Evolutionary conservation across 2,888 invertebrate species (phyloP), one percentile per base, ranked within the genome.

Genomic region (Cantharis flavilabris): DNA sequence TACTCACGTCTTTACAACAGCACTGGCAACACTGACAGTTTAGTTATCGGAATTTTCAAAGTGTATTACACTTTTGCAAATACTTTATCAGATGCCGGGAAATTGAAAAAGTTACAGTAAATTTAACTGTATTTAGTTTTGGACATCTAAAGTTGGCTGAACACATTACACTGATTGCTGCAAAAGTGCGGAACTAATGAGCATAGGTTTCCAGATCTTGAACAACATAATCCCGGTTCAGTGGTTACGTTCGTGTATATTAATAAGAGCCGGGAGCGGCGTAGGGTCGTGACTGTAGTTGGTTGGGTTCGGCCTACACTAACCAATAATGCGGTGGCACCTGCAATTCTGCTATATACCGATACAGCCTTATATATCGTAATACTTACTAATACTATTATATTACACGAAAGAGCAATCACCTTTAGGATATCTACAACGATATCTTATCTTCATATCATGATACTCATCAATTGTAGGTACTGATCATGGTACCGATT

Each of bases 181-280:
- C 84, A 85, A 82, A 84, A 84, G 81, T 84, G 85, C 85, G 83
- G 84, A 85, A 86, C 85, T 86, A 86, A 86, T 84, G 85, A 85
- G 85, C 83, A 82, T 82, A 82, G 82, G 84, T 85, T 85, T 85
- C 86, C 85, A 85, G 85, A 84, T 84, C 85, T 84, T 84, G 85
- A 85, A 84, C 86, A 85, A 84, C 84, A 84, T 84, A 84, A 85
- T 85, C 85, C 84, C 80, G 83, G 82, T 82, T 79, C 79, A 81
- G 82, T 82, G 83, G 82, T 83, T 83, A 83, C 82, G 83, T 83
- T 82, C 79, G 76, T 80, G 74, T 72, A 75, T 76, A 70, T 71
- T 67, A 28, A 28, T 75, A 62, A 74, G 73, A 77, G 82, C 82
- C 81, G 81, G 82, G 81, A 82, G 82, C 82, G 82, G 81, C 82